These are phyloP conservation scores for Mormyrus hasselquistii DNA, from an alignment of 2,797 vertebrate genomes.

Conservation along the genomic window DNA sequence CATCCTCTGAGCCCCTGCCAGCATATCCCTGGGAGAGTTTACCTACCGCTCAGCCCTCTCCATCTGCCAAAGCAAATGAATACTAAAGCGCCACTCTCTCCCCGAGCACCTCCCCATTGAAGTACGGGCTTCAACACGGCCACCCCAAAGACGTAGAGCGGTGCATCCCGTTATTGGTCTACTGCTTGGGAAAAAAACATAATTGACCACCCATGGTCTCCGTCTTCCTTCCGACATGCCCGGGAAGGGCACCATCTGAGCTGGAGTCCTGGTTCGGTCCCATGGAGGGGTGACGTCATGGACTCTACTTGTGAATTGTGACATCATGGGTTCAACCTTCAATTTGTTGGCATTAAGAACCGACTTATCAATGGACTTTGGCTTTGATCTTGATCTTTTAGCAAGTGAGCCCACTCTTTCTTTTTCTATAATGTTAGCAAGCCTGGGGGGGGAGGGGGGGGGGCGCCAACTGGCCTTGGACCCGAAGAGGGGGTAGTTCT, in stretches of 20 bases:
- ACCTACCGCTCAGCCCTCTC: not conserved
- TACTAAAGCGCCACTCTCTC: not conserved
- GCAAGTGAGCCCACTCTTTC: not conserved
- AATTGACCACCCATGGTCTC: not conserved
- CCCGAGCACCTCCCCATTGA: not conserved
- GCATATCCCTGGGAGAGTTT: not conserved
- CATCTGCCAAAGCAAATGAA: not conserved
- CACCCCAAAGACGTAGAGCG: not conserved
- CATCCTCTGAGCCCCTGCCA: not conserved
- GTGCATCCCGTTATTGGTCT: not conserved
- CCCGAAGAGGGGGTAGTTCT: not conserved
- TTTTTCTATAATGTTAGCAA: not conserved
- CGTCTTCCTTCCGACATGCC: not conserved
- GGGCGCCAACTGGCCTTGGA: not conserved
- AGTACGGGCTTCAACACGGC: not conserved
- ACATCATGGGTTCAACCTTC: not conserved
- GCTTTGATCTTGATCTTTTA: not conserved
- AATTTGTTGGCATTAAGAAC: not conserved
- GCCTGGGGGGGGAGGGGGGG: not conserved
- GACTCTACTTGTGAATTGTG: not conserved
- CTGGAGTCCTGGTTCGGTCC: not conserved
- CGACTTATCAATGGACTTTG: not conserved
- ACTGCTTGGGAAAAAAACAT: not conserved
- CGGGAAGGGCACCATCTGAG: not conserved
- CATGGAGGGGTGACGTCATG: not conserved